Base-by-base conservation (phyloP, 2,797 vertebrate species). In the Meda fulgida region DNA sequence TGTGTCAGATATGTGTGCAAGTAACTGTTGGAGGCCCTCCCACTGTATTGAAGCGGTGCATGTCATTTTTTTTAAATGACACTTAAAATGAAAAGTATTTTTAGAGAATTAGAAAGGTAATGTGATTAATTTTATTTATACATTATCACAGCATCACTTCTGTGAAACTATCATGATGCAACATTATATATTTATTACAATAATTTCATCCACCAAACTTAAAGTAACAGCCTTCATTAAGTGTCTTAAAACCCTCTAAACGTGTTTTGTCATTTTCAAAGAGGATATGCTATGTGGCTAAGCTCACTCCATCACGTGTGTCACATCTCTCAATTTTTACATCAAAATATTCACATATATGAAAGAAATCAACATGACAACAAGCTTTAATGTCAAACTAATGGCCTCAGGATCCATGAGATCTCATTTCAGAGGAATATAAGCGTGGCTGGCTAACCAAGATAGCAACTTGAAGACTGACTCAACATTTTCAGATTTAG, bases 381-480 rank as follows among this genome's bases (percentile, higher is more conserved):
- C 48, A 43, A 58, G 65, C 16, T 67, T 76, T 83, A 76, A 21
- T 76, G 23, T 4, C 31, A 83, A 83, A 65, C 8, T 7, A 63
- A 23, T 29, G 38, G 55, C 70, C 21, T 26, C 5, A 0, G 6
- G 2, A 34, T 43, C 11, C 11, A 71, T 4, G 36, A 40, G 6
- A 38, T 21, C 23, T 55, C 4, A 55, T 67, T 38, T 31, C 36
- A 11, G 8, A 69, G 26, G 78, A 38, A 70, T 87, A 46, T 77
- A 65, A 84, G 48, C 75, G 81, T 90, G 90, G 90, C 91, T 86
- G 83, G 91, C 91, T 91, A 40, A 86, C 90, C 78, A 86, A 85
- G 83, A 73, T 89, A 87, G 84, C 85, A 84, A 70, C 43, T 51
- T 83, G 46, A 19, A 81, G 84, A 81, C 89, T 90, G 89, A 90